Evolutionary conservation across 2,113 vertebrate species (phyloP).

Genomic region (Aphyosemion australe): DNA sequence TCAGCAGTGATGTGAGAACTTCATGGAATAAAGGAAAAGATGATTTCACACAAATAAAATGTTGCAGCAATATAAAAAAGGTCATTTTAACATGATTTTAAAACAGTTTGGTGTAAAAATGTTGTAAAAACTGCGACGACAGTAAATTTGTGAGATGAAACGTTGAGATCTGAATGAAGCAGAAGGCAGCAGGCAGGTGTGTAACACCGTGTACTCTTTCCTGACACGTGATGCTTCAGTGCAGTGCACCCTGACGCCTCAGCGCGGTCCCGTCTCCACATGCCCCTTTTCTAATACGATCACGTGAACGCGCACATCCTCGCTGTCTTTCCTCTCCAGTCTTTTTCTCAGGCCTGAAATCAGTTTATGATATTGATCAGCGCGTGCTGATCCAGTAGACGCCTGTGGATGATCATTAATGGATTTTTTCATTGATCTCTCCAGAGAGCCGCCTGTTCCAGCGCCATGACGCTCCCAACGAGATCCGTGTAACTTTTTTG

Average conservation of each 20-base stretch:
- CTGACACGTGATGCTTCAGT: conserved; percentile 50
- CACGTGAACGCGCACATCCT: conserved; percentile 34
- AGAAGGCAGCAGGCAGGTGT: conserved; percentile 31
- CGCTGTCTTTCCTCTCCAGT: neutral
- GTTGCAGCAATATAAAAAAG: too few relatives aligned
- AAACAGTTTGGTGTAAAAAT: neutral
- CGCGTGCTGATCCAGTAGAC: too few relatives aligned
- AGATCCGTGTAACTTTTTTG: neutral
- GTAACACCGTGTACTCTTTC: conserved; percentile 24
- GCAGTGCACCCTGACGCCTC: conserved; percentile 37
- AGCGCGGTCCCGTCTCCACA: conserved; percentile 30
- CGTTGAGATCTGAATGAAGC: conserved; percentile 11
- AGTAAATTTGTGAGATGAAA: too few relatives aligned
- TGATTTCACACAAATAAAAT: too few relatives aligned
- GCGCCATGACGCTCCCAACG: neutral
- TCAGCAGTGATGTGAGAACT: neutral
- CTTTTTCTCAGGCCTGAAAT: neutral
- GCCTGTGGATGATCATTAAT: neutral
- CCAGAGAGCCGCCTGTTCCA: neutral
- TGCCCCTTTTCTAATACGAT: conserved; percentile 15
- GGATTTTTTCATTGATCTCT: neutral
- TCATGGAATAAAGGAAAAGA: too few relatives aligned
- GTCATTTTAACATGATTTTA: too few relatives aligned
- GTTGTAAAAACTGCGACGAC: neutral
- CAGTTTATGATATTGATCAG: neutral